phyloP scores from a whole-genome alignment of 2,797 vertebrate species.

The Tamandua tetradactyla region DNA sequence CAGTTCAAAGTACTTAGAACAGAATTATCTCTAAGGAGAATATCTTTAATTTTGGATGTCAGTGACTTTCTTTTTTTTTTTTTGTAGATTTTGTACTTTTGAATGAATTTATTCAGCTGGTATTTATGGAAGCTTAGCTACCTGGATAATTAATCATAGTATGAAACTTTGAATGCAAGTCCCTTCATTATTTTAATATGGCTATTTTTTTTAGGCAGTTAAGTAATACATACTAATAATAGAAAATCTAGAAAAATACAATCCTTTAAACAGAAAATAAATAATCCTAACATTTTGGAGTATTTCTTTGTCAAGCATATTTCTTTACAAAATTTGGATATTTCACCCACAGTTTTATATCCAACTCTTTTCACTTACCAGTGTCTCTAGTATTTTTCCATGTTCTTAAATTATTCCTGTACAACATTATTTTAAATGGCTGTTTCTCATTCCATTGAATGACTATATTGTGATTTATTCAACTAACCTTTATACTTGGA shows the following conservation, averaged over 20 bases:
- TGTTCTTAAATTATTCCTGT: neutral
- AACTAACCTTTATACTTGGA: neutral
- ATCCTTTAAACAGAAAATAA: neutral
- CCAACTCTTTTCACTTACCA: neutral
- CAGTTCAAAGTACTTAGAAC: slow-evolving; percentile 37
- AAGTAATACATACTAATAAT: neutral
- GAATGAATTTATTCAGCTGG: slow-evolving; percentile 49
- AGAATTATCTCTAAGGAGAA: slow-evolving; percentile 62
- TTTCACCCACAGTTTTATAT: neutral
- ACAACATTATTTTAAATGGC: slow-evolving; percentile 29
- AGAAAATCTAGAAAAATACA: slow-evolving; percentile 10
- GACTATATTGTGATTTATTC: slow-evolving; percentile 10
- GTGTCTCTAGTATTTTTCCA: neutral
- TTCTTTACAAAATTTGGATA: neutral
- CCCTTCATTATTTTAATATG: slow-evolving; percentile 34
- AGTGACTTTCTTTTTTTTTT: no score
- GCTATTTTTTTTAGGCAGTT: neutral
- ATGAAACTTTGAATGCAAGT: neutral
- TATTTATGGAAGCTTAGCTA: slow-evolving; percentile 44
- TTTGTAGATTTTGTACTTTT: slow-evolving; percentile 50
- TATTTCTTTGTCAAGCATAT: slow-evolving; percentile 35
- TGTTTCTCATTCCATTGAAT: neutral
- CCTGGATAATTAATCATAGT: slow-evolving; percentile 37
- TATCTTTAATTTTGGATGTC: slow-evolving; percentile 65
- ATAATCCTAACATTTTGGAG: neutral